Conservation (phyloP, 1,140 invertebrate species). For the Drosophila erecta region DNA sequence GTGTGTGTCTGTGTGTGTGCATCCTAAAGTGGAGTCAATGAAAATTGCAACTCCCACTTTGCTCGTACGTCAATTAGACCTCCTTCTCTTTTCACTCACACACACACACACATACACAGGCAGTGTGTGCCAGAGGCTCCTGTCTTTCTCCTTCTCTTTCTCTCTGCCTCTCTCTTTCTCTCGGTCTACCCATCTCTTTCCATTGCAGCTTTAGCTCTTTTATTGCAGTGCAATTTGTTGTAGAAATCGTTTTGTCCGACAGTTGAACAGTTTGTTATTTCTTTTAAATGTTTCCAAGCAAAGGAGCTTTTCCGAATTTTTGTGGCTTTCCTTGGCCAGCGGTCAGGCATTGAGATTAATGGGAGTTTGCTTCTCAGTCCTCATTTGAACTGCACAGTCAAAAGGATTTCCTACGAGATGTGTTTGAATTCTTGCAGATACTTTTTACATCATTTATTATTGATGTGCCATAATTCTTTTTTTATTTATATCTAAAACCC, state of each 20-base stretch:
- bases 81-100: conserved; percentile 22
- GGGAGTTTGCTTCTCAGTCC: neutral
- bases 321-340: conserved; percentile 62
- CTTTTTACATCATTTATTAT: too few relatives aligned
- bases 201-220: conserved; percentile 49
- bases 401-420: neutral
- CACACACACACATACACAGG: conserved; percentile 13
- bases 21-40: conserved; percentile 83
- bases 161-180: conserved; percentile 28
- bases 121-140: conserved; percentile 27
- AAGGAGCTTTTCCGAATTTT: conserved; percentile 78
- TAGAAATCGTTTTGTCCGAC: conserved; percentile 84
- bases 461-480: too few relatives aligned
- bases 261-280: conserved; percentile 84
- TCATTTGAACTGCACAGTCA: neutral
- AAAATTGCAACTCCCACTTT: conserved; percentile 84
- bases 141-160: neutral
- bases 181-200: conserved; percentile 3
- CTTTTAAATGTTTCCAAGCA: conserved; percentile 79
- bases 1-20: conserved; percentile 32
- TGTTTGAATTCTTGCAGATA: too few relatives aligned
- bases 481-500: too few relatives aligned
- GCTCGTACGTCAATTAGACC: conserved; percentile 84
- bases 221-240: conserved; percentile 84
- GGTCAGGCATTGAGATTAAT: conserved; percentile 58